Conservation (phyloP, 2,113 vertebrate species). For the Vimba vimba region DNA sequence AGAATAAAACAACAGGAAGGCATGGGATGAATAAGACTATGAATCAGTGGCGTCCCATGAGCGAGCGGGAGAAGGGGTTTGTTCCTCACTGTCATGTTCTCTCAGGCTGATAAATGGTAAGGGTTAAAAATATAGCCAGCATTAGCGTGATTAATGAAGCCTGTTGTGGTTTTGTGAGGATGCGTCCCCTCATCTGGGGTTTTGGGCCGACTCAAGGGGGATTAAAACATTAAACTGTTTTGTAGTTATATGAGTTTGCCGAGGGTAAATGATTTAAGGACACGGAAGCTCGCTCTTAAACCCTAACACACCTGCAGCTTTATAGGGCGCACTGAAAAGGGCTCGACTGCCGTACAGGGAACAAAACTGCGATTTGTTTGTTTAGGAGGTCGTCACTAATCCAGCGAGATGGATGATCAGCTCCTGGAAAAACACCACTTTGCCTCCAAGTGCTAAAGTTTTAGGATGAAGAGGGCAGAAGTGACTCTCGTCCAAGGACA, state of each 20-base stretch:
- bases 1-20: constrained; percentile 49
- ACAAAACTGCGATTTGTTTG: constrained; percentile 15
- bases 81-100: constrained; percentile 64
- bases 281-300: constrained; percentile 24
- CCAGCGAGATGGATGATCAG: constrained; percentile 24
- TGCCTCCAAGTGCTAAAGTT: not conserved
- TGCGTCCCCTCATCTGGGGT: constrained; percentile 67
- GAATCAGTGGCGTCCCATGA: constrained; percentile 70
- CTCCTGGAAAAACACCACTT: not conserved
- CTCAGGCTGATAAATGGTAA: constrained; percentile 77
- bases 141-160: constrained; percentile 79
- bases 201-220: constrained; percentile 69
- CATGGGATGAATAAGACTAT: constrained; percentile 62
- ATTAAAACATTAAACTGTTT: constrained; percentile 76
- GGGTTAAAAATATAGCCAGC: constrained; percentile 81
- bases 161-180: constrained; percentile 70
- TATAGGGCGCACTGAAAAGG: not conserved
- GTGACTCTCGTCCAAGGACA: constrained; percentile 29
- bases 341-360: not conserved
- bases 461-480: constrained; percentile 12
- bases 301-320: constrained; percentile 34
- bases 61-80: constrained; percentile 67
- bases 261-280: constrained; percentile 38
- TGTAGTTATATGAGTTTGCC: constrained; percentile 63
- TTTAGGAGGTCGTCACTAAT: constrained; percentile 36